Conservation (phyloP, 2,888 invertebrate genomes). For the Omphaloscelis lunosa region DNA sequence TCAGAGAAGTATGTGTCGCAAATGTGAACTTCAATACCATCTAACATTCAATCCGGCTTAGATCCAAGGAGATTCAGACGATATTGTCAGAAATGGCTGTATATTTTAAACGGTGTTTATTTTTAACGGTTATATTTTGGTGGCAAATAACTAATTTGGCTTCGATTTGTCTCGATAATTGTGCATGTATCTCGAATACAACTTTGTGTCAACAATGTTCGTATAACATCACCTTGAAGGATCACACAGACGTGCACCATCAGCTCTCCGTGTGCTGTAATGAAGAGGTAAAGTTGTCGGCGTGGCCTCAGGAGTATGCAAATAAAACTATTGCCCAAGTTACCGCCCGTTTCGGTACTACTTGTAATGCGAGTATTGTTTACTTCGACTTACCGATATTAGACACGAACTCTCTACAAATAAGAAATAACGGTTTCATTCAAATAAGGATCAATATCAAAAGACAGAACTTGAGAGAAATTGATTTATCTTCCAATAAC, state of each 20-base stretch:
- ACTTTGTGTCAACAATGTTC: constrained; percentile 81
- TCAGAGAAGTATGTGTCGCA: constrained; percentile 75
- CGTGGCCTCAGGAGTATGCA: constrained; percentile 75
- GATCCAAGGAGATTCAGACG: constrained; percentile 64
- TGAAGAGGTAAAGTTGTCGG: constrained; percentile 71
- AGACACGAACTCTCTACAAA: constrained; percentile 78
- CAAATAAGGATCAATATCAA: constrained; percentile 80
- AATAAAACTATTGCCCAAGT: constrained; percentile 83
- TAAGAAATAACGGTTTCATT: constrained; percentile 81
- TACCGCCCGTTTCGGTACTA: constrained; percentile 71
- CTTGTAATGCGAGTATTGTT: constrained; percentile 79
- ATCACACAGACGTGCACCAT: constrained; percentile 75
- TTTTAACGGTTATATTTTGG: constrained; percentile 81
- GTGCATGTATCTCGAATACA: constrained; percentile 76
- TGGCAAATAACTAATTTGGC: constrained; percentile 82
- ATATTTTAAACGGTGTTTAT: constrained; percentile 79
- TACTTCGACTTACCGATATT: constrained; percentile 78
- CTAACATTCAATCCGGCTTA: constrained; percentile 85
- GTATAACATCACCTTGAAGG: constrained; percentile 81
- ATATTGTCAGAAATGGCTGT: constrained; percentile 82
- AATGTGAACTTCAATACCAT: constrained; percentile 78
- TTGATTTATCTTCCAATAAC: constrained; percentile 92
- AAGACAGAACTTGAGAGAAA: constrained; percentile 84
- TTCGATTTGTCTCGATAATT: constrained; percentile 80
- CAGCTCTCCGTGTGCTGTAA: constrained; percentile 80